phyloP scores from a whole-genome alignment of 2,797 vertebrate species.

The Zalophus californianus region DNA sequence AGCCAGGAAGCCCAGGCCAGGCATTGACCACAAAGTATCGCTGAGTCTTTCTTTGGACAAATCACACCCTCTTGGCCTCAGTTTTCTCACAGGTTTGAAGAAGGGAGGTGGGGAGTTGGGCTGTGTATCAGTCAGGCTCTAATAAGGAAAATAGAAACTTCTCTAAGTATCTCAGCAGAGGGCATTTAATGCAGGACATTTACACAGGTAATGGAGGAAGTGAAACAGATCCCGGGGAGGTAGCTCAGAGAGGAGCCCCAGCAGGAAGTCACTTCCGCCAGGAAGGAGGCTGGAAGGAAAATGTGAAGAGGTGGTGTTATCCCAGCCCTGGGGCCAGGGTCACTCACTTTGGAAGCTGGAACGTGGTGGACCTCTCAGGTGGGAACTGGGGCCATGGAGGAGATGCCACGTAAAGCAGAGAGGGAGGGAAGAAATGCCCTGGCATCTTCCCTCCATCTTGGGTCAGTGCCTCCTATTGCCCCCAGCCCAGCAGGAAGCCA shows the following conservation, averaged over 20 bases:
- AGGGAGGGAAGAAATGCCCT: neutral
- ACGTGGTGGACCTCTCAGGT: neutral
- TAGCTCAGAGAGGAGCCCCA: neutral
- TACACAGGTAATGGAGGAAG: neutral
- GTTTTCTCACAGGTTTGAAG: conserved; percentile 10
- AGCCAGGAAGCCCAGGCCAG: neutral
- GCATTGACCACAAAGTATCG: neutral
- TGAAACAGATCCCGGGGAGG: neutral
- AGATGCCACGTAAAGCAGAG: neutral
- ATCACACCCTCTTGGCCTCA: neutral
- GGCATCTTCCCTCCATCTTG: neutral
- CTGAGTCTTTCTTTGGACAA: neutral
- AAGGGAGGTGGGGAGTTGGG: neutral
- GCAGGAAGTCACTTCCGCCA: neutral
- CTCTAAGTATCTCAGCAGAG: neutral
- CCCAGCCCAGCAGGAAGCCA: neutral
- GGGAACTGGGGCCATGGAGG: neutral
- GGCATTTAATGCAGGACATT: neutral
- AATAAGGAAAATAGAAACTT: neutral
- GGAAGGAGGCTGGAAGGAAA: neutral
- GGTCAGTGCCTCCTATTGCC: neutral
- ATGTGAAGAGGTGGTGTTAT: neutral
- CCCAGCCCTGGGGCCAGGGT: neutral
- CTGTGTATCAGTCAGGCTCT: neutral
- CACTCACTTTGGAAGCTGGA: neutral